A percentile compares a stretch with the other conserved stretches of the same genome.
Conservation (phyloP, 2,797 vertebrate genomes). For the Acanthurus tractus region DNA sequence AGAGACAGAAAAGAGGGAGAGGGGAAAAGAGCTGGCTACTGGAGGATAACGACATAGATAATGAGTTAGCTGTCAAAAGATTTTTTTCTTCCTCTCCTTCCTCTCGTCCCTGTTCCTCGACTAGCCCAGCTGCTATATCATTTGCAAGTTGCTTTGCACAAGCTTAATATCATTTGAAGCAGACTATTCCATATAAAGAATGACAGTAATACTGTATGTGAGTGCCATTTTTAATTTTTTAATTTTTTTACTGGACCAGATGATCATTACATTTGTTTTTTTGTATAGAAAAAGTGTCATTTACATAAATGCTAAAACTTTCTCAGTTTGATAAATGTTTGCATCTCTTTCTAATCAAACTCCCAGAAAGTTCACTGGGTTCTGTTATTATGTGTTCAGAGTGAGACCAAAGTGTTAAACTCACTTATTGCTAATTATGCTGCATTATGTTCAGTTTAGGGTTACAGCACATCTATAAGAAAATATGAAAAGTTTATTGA, state of each 20-base stretch:
- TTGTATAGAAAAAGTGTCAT: neutral
- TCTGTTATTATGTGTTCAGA: no score
- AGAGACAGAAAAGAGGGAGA: constrained; percentile 63
- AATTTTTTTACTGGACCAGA: no score
- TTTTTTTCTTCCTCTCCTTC: constrained; percentile 44
- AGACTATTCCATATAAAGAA: constrained; percentile 25
- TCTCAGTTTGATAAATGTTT: constrained; percentile 12
- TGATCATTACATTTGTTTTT: neutral
- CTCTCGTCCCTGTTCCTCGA: constrained; percentile 48
- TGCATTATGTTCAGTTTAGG: no score
- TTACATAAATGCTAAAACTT: neutral
- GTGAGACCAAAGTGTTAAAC: no score
- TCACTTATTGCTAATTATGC: no score
- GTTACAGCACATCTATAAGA: no score
- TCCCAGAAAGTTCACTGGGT: no score
- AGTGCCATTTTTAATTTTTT: no score
- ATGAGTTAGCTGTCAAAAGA: constrained; percentile 80
- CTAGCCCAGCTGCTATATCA: constrained; percentile 65
- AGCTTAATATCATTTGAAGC: constrained; percentile 50
- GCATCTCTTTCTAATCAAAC: neutral
- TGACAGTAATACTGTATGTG: neutral
- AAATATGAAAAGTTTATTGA: no score
- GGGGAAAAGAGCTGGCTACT: constrained; percentile 62
- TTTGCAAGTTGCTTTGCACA: constrained; percentile 53
- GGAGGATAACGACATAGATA: constrained; percentile 80